Conservation (phyloP, 2,113 vertebrate genomes). For the Paratilapia polleni region DNA sequence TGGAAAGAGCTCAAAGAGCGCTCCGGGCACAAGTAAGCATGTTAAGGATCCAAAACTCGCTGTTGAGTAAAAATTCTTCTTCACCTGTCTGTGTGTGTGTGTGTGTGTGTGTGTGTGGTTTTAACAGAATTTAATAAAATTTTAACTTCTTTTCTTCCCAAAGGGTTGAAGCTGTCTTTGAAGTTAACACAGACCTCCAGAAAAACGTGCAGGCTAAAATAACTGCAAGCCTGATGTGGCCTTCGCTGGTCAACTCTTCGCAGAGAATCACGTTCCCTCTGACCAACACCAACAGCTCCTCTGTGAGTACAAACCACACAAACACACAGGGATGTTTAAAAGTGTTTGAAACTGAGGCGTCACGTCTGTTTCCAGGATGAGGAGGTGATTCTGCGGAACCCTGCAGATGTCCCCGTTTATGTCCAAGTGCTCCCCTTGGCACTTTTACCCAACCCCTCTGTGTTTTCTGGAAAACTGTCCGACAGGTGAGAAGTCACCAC, state of each 20-base stretch:
- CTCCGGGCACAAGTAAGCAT: conserved; percentile 85
- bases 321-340: neutral
- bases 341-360: neutral
- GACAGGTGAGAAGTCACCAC: conserved; percentile 83
- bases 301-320: conserved; percentile 84
- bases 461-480: conserved; percentile 87
- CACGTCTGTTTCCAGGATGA: conserved; percentile 82
- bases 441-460: conserved; percentile 88
- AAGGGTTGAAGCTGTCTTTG: conserved; percentile 89
- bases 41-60: neutral
- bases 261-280: conserved; percentile 89
- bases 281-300: conserved; percentile 94
- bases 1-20: conserved; percentile 90
- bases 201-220: conserved; percentile 91
- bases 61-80: neutral
- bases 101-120: too few species aligned
- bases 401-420: conserved; percentile 90
- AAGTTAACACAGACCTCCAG: conserved; percentile 97
- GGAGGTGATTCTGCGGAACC: conserved; percentile 93
- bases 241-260: conserved; percentile 88
- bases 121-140: neutral
- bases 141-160: neutral
- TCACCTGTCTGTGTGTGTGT: too few species aligned
- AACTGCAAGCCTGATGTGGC: conserved; percentile 92
- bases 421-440: conserved; percentile 92